Conservation (phyloP, 2,888 invertebrate species). For the Euplexia lucipara region DNA sequence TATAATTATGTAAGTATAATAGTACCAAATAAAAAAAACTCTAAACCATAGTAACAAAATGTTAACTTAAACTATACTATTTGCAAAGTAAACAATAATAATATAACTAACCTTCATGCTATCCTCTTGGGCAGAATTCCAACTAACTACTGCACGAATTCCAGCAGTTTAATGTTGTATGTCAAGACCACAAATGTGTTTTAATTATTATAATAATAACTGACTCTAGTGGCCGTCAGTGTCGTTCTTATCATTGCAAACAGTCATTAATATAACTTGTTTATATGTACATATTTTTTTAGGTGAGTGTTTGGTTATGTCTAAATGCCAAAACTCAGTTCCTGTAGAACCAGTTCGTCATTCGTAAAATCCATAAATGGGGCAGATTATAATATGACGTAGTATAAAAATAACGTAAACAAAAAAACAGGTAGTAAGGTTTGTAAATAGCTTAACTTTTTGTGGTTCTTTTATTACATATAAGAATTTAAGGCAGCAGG, state of each 20-base stretch:
- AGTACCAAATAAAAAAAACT: background rate
- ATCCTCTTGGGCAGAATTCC: constrained; percentile 42
- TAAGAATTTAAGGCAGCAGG: background rate
- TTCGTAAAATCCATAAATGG: constrained; percentile 4
- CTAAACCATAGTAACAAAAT: background rate
- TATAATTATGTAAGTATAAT: too few species aligned
- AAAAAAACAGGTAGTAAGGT: too few species aligned
- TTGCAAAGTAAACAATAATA: constrained; percentile 11
- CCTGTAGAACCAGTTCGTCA: constrained; percentile 31
- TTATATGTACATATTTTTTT: constrained; percentile 4
- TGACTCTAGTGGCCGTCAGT: background rate
- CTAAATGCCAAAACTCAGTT: constrained; percentile 29
- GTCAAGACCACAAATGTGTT: constrained; percentile 28
- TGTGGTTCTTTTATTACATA: background rate
- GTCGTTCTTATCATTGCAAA: constrained; percentile 24
- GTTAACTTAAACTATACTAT: background rate
- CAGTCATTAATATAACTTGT: constrained; percentile 33
- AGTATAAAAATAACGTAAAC: background rate
- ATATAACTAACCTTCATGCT: constrained; percentile 55
- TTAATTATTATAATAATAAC: constrained; percentile 31
- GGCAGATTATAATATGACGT: constrained; percentile 3
- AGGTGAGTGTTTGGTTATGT: background rate
- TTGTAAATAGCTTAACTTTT: background rate
- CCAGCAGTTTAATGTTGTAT: constrained; percentile 24
- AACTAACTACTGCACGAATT: constrained; percentile 31